phyloP scores from a whole-genome alignment of 2,888 invertebrate species.

The Tetragonisca angustula region DNA sequence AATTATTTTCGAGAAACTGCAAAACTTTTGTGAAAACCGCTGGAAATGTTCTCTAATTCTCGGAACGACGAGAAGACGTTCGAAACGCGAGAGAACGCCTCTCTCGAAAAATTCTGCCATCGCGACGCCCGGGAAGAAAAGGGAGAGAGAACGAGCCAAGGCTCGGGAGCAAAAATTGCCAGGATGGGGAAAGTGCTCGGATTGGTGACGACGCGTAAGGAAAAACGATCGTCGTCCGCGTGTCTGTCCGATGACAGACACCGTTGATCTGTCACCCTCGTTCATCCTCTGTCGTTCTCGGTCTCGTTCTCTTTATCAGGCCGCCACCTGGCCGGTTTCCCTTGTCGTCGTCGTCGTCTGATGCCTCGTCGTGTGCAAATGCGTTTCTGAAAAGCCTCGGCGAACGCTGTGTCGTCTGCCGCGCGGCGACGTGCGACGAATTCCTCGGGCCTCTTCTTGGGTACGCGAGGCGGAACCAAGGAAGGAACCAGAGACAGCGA shows the following conservation, averaged over 20 bases:
- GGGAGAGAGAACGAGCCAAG: too few relatives aligned
- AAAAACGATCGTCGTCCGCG: conserved; percentile 34
- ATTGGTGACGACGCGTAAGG: conserved; percentile 30
- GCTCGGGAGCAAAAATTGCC: neutral
- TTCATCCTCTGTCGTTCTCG: neutral
- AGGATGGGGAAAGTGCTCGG: conserved; percentile 19
- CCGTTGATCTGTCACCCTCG: conserved; percentile 39
- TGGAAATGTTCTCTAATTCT: too few relatives aligned
- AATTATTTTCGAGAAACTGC: too few relatives aligned
- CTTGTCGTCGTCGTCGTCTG: conserved; percentile 11
- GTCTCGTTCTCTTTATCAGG: conserved; percentile 35
- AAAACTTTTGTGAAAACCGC: too few relatives aligned
- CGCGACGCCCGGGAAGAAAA: too few relatives aligned
- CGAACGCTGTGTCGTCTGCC: conserved; percentile 55
- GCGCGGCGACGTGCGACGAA: conserved; percentile 69
- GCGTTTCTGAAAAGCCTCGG: conserved; percentile 68
- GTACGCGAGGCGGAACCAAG: conserved; percentile 4
- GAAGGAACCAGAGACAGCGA: neutral
- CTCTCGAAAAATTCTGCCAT: too few relatives aligned
- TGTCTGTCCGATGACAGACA: conserved; percentile 63
- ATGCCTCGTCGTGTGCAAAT: conserved; percentile 58
- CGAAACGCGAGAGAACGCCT: too few relatives aligned
- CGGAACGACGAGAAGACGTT: too few relatives aligned
- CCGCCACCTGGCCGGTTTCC: conserved; percentile 25
- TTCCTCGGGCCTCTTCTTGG: conserved; percentile 50